Evolutionary conservation across 2,888 invertebrate genomes (phyloP).

Genomic region (Gari tellinella): DNA sequence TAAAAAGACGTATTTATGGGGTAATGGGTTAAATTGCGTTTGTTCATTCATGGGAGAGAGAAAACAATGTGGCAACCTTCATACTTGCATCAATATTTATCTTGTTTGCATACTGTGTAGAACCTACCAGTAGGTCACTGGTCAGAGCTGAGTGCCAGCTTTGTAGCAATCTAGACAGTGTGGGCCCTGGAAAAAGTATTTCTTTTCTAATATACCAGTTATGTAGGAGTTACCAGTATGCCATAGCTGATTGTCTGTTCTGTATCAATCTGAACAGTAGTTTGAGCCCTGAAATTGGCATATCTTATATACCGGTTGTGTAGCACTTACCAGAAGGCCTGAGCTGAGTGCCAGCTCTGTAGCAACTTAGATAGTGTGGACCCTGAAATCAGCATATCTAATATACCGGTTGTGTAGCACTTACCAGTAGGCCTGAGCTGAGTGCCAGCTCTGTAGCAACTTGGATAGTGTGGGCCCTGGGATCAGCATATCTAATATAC

Average conservation of each 20-base stretch:
- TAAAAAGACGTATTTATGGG: too few species aligned
- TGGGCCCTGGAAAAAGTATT: conserved; percentile 94
- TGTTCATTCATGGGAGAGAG: too few species aligned
- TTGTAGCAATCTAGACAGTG: conserved; percentile 92
- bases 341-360: conserved; percentile 92
- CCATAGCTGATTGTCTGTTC: conserved; percentile 92
- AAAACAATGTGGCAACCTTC: too few species aligned
- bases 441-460: conserved; percentile 93
- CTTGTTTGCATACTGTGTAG: too few species aligned
- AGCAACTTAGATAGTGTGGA: conserved; percentile 92
- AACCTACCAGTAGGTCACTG: conserved; percentile 92
- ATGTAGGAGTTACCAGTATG: too few species aligned
- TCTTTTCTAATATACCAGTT: too few species aligned
- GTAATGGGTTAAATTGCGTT: too few species aligned
- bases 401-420: too few species aligned
- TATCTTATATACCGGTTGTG: too few species aligned
- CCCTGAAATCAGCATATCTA: conserved; percentile 94
- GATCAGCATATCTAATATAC: conserved; percentile 94
- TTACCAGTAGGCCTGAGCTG: conserved; percentile 91
- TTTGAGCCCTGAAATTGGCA: conserved; percentile 92
- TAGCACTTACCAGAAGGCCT: conserved; percentile 91
- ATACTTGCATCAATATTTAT: too few species aligned
- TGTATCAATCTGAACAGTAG: conserved; percentile 92
- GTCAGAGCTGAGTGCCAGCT: conserved; percentile 92
- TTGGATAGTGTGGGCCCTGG: conserved; percentile 91